Percentiles rank a stretch among this genome's conserved stretches.
Conservation (phyloP, 2,797 vertebrate species). For the Perdix hodgsoniae region DNA sequence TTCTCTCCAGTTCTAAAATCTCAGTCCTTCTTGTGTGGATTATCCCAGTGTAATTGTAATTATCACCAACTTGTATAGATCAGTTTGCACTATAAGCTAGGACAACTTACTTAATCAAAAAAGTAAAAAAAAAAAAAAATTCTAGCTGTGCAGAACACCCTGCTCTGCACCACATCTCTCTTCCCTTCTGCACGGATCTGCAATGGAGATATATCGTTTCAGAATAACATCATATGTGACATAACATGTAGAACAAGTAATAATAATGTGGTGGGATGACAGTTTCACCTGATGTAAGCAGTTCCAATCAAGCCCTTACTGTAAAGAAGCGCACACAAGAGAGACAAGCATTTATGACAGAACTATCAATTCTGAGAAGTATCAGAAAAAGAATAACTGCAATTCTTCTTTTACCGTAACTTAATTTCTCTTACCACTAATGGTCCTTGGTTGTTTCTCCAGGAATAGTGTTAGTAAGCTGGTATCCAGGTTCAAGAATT, state of each 20-base stretch:
- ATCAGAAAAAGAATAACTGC: background rate
- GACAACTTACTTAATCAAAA: background rate
- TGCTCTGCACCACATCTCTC: background rate
- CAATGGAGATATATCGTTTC: background rate
- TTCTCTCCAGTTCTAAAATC: background rate
- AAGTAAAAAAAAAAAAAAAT: background rate
- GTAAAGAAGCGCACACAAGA: background rate
- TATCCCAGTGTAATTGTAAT: background rate
- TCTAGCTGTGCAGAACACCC: too few relatives aligned
- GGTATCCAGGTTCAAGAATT: background rate
- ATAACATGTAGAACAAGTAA: background rate
- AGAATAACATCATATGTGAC: background rate
- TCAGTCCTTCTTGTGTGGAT: rapidly evolving
- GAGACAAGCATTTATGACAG: background rate
- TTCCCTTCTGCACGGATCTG: background rate
- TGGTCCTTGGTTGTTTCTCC: background rate
- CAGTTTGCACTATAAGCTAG: background rate
- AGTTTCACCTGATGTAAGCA: background rate
- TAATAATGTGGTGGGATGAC: background rate
- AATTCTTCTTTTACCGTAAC: background rate
- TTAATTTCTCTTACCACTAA: background rate
- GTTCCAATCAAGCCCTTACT: background rate
- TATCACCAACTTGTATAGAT: background rate
- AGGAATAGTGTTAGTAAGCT: background rate
- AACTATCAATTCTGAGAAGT: background rate